Percentiles rank a stretch among this genome's conserved stretches.
Conservation (phyloP, 2,888 invertebrate genomes). For the Willowsia nigromaculata region DNA sequence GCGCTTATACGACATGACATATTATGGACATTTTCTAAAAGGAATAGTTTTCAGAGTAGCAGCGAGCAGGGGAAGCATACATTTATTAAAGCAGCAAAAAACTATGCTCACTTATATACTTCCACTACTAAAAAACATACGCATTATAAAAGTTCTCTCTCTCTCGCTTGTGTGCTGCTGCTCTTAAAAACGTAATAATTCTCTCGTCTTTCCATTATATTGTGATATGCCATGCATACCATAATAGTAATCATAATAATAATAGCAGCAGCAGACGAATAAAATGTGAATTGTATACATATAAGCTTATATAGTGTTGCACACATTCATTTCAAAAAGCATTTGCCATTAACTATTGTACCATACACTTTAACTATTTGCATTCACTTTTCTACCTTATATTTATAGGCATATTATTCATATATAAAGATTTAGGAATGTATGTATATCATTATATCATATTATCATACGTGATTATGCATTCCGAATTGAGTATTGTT, state of each 20-base stretch:
- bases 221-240: constrained; percentile 51
- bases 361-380: background rate
- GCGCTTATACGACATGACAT: constrained; percentile 43
- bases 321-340: constrained; percentile 7
- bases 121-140: background rate
- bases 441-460: constrained; percentile 17
- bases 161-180: constrained; percentile 19
- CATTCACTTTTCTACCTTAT: constrained; percentile 29
- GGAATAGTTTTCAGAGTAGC: constrained; percentile 39
- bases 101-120: background rate
- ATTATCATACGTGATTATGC: constrained; percentile 20
- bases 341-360: constrained; percentile 22
- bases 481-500: constrained; percentile 1
- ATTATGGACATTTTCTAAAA: constrained; percentile 57
- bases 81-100: constrained; percentile 37
- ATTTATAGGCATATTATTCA: background rate
- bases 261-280: background rate
- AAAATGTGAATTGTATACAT: constrained; percentile 26
- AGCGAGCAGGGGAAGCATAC: background rate
- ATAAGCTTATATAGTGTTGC: background rate
- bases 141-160: background rate
- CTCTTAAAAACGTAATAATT: constrained; percentile 53
- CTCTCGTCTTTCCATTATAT: constrained; percentile 49
- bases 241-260: constrained; percentile 21
- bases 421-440: background rate